Base-by-base conservation (phyloP, 2,888 invertebrate genomes). In the Blastobasis lacticolella region DNA sequence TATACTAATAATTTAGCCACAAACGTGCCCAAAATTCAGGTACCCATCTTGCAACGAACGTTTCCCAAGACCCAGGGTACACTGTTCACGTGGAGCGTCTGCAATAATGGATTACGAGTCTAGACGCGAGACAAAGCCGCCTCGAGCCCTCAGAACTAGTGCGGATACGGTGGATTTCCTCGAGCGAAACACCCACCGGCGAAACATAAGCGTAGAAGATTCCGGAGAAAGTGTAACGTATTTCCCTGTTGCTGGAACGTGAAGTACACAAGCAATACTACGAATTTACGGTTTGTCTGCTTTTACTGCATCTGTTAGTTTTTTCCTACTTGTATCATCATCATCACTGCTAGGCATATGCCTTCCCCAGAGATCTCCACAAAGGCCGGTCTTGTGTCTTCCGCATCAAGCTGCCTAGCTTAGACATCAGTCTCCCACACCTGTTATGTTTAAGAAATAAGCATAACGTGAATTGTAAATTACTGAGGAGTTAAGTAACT, bases 51-150 rank as follows among this genome's bases (percentile, higher is more conserved):
- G 1, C 37, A 1, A 10, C 23, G 9, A 37, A 43, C 7, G 37
- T 37, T 42, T 43, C 3, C 2, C 23, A 23, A 23, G 23, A 23
- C 23, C 23, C 23, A 23, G 23, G 23, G 23, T 23, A 23, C 44
- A 10, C 44, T 10, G 10, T 6, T 65, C 69, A 62, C 66, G 64
- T 63, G 68, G 69, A 72, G 78, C 72, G 78, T 75, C 71, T 75
- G 76, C 76, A 78, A 80, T 86, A 86, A 85, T 83, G 82, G 83
- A 86, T 85, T 85, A 84, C 80, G 75, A 79, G 83, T 80, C 83
- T 83, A 81, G 81, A 80, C 81, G 72, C 69, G 78, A 81, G 81
- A 82, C 83, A 81, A 82, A 83, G 81, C 78, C 37, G 46, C 69
- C 78, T 71, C 75, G 73, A 78, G 76, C 77, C 78, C 77, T 76